Percentiles rank a stretch among this genome's conserved stretches.
These are phyloP conservation scores for Leptopilina syphax DNA, from an alignment of 2,888 invertebrate genomes.

Conservation along the genomic window DNA sequence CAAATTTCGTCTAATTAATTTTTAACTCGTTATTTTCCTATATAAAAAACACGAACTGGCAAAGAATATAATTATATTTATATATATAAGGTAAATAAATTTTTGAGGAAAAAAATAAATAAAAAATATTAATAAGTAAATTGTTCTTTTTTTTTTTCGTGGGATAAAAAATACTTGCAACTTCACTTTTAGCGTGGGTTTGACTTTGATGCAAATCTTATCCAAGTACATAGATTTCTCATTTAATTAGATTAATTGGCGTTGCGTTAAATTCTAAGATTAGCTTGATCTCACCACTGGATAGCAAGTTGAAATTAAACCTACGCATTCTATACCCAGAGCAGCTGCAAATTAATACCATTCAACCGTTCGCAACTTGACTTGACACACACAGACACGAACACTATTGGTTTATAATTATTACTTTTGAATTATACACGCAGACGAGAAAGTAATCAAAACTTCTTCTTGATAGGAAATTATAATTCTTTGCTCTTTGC, in stretches of 20 bases:
- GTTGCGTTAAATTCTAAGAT: slow-evolving; percentile 33
- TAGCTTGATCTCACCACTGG: slow-evolving; percentile 20
- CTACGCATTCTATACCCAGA: background rate
- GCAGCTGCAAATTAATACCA: slow-evolving; percentile 14
- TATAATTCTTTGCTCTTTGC: no score
- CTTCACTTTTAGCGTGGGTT: background rate
- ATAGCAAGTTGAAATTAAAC: slow-evolving; percentile 17
- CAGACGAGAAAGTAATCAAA: background rate
- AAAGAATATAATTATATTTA: no score
- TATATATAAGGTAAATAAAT: no score
- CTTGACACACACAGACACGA: background rate
- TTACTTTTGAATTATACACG: background rate
- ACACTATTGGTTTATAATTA: background rate
- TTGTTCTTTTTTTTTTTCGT: no score
- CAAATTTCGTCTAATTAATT: slow-evolving; percentile 12
- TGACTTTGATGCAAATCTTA: slow-evolving; percentile 16
- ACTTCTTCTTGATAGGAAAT: no score
- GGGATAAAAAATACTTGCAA: background rate
- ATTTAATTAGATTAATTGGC: slow-evolving; percentile 27
- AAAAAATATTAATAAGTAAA: no score
- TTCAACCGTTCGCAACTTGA: slow-evolving; percentile 18
- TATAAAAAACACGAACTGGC: background rate
- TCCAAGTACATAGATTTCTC: slow-evolving; percentile 17
- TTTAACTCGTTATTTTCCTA: background rate
- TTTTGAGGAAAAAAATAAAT: no score